phyloP scores from a whole-genome alignment of 1,140 invertebrate genomes.

The Drosophila equinoxialis region DNA sequence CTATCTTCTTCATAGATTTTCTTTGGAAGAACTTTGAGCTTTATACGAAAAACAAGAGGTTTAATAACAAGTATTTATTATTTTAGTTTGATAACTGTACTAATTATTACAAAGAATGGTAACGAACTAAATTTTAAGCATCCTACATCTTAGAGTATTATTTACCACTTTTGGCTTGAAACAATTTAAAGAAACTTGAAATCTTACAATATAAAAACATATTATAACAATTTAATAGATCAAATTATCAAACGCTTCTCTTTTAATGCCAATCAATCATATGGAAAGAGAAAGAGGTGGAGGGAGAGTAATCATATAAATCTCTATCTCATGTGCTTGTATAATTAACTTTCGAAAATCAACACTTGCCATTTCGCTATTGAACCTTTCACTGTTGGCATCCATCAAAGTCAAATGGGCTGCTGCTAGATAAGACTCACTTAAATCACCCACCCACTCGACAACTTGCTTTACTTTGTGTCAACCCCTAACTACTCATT shows the following conservation, averaged over 20 bases:
- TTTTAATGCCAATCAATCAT: not conserved
- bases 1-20: too few species aligned
- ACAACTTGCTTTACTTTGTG: conserved; percentile 12
- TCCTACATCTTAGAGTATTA: too few species aligned
- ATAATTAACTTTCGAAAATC: conserved; percentile 46
- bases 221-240: too few species aligned
- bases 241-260: not conserved
- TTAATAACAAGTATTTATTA: too few species aligned
- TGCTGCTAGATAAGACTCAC: conserved; percentile 34
- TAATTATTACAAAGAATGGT: too few species aligned
- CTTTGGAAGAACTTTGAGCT: too few species aligned
- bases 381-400: conserved; percentile 31
- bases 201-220: too few species aligned
- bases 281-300: not conserved
- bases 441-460: conserved; percentile 25
- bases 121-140: too few species aligned
- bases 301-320: conserved; percentile 12
- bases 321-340: conserved; percentile 28
- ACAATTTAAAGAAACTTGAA: too few species aligned
- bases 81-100: too few species aligned
- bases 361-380: conserved; percentile 37
- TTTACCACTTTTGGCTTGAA: too few species aligned
- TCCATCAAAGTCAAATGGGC: conserved; percentile 61
- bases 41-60: too few species aligned
- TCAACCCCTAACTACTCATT: conserved; percentile 35